Evolutionary conservation across 2,888 invertebrate species (phyloP).

Genomic region (Gasteruption jaculator): DNA sequence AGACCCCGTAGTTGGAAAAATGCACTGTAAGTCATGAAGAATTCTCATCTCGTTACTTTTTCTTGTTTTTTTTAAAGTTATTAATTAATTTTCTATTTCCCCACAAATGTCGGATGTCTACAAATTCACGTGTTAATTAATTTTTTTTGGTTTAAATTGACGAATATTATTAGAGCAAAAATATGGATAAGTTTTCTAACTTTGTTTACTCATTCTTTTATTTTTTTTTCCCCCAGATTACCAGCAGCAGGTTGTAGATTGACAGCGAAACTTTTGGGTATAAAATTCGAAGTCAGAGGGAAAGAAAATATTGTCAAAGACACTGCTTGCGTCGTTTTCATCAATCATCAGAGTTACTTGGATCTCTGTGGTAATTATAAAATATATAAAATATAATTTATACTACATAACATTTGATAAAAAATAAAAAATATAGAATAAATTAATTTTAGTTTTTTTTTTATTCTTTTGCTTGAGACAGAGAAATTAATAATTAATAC

Average conservation of each 20-base stretch:
- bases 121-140: too few relatives aligned
- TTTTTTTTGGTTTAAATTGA: too few relatives aligned
- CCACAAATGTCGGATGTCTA: background rate
- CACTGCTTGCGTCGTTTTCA: conserved; percentile 73
- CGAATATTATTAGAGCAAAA: too few relatives aligned
- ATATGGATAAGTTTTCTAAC: too few relatives aligned
- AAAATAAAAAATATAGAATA: background rate
- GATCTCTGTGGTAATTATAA: conserved; percentile 72
- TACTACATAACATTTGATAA: background rate
- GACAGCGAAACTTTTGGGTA: conserved; percentile 60
- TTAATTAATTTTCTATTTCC: background rate
- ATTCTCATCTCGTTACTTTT: background rate
- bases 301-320: conserved; percentile 70
- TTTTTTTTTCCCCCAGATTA: conserved; percentile 55
- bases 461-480: conserved; percentile 1
- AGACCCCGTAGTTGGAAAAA: conserved; percentile 71
- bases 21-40: conserved; percentile 66
- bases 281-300: conserved; percentile 71
- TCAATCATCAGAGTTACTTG: conserved; percentile 86
- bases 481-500: background rate
- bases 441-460: conserved; percentile 7
- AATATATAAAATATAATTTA: background rate
- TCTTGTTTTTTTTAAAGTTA: background rate
- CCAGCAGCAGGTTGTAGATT: conserved; percentile 64
- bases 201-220: too few relatives aligned